A percentile compares a stretch with the other conserved stretches of the same genome.
These are phyloP conservation scores for Stigmatopora argus DNA, from an alignment of 2,113 vertebrate genomes.

Conservation along the genomic window DNA sequence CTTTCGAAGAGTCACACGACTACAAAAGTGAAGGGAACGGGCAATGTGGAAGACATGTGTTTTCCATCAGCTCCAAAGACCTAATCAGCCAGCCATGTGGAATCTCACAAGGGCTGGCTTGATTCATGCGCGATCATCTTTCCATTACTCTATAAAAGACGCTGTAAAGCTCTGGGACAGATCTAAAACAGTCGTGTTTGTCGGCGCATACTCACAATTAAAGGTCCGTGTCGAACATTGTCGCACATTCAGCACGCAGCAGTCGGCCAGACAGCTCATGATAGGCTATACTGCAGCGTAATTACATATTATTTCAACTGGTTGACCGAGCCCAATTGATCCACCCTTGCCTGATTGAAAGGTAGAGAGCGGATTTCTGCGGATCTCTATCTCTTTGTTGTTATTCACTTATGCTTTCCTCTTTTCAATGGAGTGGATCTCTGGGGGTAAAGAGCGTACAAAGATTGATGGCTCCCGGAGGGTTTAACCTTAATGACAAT, in stretches of 20 bases:
- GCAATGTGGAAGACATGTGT: constrained; percentile 56
- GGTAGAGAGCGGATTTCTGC: background rate
- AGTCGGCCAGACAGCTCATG: background rate
- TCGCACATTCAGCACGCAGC: constrained; percentile 2
- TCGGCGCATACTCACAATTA: constrained; percentile 20
- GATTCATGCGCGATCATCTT: constrained; percentile 47
- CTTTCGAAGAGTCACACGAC: constrained; percentile 27
- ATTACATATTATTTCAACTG: constrained; percentile 1
- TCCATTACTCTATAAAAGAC: constrained; percentile 56
- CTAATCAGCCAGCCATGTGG: constrained; percentile 60
- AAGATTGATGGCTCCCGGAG: constrained; percentile 4
- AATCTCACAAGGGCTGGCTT: constrained; percentile 47
- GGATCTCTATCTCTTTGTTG: background rate
- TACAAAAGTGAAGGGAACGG: constrained; percentile 49
- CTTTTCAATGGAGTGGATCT: constrained; percentile 2
- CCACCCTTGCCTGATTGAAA: constrained; percentile 7
- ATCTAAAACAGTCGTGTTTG: constrained; percentile 20
- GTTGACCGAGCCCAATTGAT: background rate
- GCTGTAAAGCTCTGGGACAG: constrained; percentile 34
- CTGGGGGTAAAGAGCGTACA: background rate
- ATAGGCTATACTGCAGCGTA: background rate
- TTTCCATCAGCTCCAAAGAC: constrained; percentile 54
- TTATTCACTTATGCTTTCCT: background rate
- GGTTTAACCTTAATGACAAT: constrained; percentile 7
- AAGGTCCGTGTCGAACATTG: constrained; percentile 18